Evolutionary conservation across 2,888 invertebrate genomes (phyloP), one percentile per base, ranked within the genome.

Genomic region (Busseola fusca): DNA sequence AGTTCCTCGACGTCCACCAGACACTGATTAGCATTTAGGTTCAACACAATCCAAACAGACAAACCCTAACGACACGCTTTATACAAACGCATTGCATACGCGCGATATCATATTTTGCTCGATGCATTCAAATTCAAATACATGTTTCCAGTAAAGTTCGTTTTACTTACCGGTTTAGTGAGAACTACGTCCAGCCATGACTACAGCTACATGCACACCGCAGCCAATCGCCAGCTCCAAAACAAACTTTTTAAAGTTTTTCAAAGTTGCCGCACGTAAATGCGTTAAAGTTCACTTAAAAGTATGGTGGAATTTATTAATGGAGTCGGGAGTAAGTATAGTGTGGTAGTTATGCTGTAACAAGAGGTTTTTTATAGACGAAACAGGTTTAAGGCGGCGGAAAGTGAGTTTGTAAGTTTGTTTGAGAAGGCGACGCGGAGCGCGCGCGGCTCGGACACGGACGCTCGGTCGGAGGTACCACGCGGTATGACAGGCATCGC

Each of bases 101-200:
- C 69, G 12, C 65, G 60, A 67, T 67, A 70, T 75, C 60, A 70
- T 72, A 74, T 80, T 80, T 77, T 73, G 65, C 62, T 74, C 65
- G 40, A 68, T 77, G 59, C 73, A 69, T 63, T 76, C 54, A 84
- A 79, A 84, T 89, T 89, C 84, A 87, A 89, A 88, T 83, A 89
- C 87, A 84, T 67, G 69, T 90, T 88, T 89, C 90, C 91, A 91
- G 91, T 91, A 92, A 90, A 88, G 88, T 91, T 87, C 89, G 90
- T 93, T 92, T 92, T 87, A 94, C 95, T 94, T 94, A 94, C 94
- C 94, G 93, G 94, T 95, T 95, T 93, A 94, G 87, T 87, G 90
- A 90, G 91, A 90, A 91, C 91, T 91, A 91, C 88, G 91, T 89
- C 89, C 92, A 91, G 92, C 90, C 93, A 93, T 94, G 88, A 91